A percentile compares a stretch with the other conserved stretches of the same genome.
phyloP scores from a whole-genome alignment of 1,140 invertebrate species.

The Triops longicaudatus region DNA sequence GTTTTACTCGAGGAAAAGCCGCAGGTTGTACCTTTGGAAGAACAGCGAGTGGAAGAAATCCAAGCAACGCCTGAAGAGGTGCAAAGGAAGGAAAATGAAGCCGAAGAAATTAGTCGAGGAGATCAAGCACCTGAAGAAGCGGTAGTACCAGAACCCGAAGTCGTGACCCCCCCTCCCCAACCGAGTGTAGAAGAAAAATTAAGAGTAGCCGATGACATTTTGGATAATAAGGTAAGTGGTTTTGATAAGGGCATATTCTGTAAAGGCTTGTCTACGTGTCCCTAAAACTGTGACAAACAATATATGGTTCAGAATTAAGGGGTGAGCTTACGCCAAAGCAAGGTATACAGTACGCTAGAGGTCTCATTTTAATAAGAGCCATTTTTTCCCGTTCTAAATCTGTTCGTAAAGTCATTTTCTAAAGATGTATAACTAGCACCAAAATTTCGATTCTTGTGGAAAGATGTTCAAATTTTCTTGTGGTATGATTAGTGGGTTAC shows the following conservation, averaged over 20 bases:
- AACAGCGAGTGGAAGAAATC: conserved; percentile 39
- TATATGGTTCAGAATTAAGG: too few relatives aligned
- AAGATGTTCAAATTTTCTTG: too few relatives aligned
- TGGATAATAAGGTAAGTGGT: not conserved
- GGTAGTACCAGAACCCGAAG: conserved; percentile 33
- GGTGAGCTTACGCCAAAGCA: too few relatives aligned
- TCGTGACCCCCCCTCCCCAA: not conserved
- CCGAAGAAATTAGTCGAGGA: conserved; percentile 35
- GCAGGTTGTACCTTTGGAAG: conserved; percentile 58
- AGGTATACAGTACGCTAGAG: too few relatives aligned
- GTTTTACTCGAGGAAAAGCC: conserved; percentile 39
- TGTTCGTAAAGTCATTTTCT: too few relatives aligned
- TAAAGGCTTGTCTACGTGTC: too few relatives aligned
- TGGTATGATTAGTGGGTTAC: too few relatives aligned
- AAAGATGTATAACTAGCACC: too few relatives aligned
- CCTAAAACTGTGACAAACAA: too few relatives aligned
- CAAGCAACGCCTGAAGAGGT: conserved; percentile 36
- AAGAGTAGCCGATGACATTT: not conserved
- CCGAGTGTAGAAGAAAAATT: not conserved
- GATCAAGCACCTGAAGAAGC: conserved; percentile 34
- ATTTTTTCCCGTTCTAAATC: too few relatives aligned
- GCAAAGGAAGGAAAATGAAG: conserved; percentile 38
- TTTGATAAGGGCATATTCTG: not conserved
- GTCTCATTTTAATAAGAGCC: too few relatives aligned
- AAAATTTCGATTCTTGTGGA: too few relatives aligned